Evolutionary conservation across 2,113 vertebrate species (phyloP).

Genomic region (Hypocryptadius cinnamomeus): DNA sequence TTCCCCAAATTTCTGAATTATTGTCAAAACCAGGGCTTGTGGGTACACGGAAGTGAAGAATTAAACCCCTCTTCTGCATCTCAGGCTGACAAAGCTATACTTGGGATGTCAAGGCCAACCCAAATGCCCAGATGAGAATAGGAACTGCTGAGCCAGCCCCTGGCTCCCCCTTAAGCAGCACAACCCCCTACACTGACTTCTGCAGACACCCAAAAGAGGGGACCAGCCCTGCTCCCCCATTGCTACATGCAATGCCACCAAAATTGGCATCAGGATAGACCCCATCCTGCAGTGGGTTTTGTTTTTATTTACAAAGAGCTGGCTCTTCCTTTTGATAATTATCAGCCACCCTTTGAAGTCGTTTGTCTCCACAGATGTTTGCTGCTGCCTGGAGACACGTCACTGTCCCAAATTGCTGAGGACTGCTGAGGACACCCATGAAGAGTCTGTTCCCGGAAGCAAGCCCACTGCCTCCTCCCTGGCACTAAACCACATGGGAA

Average conservation of each 20-base stretch:
- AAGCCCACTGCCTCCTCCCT: background rate
- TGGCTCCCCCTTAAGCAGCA: background rate
- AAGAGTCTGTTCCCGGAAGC: background rate
- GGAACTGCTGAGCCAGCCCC: background rate
- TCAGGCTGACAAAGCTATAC: background rate
- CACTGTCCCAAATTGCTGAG: background rate
- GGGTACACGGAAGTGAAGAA: background rate
- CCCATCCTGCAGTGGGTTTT: background rate
- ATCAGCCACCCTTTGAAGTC: constrained; percentile 7
- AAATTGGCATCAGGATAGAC: background rate
- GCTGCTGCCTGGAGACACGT: background rate
- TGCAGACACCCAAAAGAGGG: background rate
- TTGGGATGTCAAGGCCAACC: background rate
- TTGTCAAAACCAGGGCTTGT: background rate
- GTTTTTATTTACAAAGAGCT: background rate
- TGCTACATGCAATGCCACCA: background rate
- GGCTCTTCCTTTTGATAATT: constrained; percentile 7
- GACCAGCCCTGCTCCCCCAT: background rate
- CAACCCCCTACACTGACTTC: background rate
- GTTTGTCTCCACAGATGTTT: background rate
- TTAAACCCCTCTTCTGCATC: background rate
- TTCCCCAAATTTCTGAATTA: background rate
- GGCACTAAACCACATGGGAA: background rate
- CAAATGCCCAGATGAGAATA: background rate
- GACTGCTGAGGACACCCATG: constrained; percentile 30